phyloP scores from a whole-genome alignment of 2,888 invertebrate genomes.

The Anticlea derivata region DNA sequence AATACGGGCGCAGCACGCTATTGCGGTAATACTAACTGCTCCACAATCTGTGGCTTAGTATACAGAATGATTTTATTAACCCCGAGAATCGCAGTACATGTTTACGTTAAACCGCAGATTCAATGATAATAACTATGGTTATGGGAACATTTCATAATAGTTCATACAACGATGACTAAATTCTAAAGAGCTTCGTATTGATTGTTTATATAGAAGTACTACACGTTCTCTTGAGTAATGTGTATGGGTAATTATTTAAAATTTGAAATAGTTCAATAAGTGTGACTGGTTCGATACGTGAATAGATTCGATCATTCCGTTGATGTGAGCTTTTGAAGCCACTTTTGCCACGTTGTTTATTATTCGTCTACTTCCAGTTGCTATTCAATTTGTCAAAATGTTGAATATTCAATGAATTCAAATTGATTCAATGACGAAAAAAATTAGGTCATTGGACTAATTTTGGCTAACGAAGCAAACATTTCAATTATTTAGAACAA shows the following conservation, averaged over 20 bases:
- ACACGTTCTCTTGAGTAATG: constrained; percentile 18
- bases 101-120: constrained; percentile 51
- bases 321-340: too few relatives aligned
- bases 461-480: too few relatives aligned
- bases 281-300: constrained; percentile 5
- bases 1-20: constrained; percentile 58
- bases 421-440: too few relatives aligned
- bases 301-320: not conserved
- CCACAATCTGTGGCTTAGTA: constrained; percentile 41
- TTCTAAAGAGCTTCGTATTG: constrained; percentile 26
- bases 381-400: too few relatives aligned
- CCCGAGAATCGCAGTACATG: constrained; percentile 56
- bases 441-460: too few relatives aligned
- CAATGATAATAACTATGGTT: constrained; percentile 7
- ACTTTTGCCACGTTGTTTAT: too few relatives aligned
- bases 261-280: constrained; percentile 2
- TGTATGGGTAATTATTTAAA: constrained; percentile 13
- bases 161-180: constrained; percentile 45
- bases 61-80: constrained; percentile 77
- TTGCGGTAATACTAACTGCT: constrained; percentile 40
- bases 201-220: constrained; percentile 32
- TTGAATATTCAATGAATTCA: too few relatives aligned
- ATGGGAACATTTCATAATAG: constrained; percentile 55
- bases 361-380: too few relatives aligned
- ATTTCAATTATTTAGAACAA: too few relatives aligned